phyloP scores from a whole-genome alignment of 2,797 vertebrate genomes.

The Remorina albescens region DNA sequence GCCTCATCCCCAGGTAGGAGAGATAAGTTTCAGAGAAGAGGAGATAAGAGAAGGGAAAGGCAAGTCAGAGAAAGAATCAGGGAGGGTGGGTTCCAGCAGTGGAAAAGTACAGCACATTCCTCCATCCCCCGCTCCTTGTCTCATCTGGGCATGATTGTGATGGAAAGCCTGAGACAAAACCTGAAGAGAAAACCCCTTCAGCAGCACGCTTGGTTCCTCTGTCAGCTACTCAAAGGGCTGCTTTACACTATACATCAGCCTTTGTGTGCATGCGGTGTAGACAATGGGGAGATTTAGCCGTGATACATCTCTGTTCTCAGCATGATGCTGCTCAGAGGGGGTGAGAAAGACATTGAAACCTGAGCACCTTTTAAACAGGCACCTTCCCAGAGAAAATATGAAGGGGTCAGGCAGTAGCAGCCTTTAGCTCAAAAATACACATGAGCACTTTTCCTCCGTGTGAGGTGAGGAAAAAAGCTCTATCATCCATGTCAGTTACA shows the following conservation, averaged over 20 bases:
- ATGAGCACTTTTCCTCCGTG: not conserved
- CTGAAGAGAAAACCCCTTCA: slow-evolving; percentile 67
- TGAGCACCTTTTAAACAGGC: not conserved
- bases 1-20: slow-evolving; percentile 42
- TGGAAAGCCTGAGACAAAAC: slow-evolving; percentile 79
- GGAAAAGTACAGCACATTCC: slow-evolving; percentile 82
- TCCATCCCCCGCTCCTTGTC: slow-evolving; percentile 72
- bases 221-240: slow-evolving; percentile 70
- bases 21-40: slow-evolving; percentile 58
- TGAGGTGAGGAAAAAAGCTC: not conserved
- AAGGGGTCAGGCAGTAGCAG: not conserved
- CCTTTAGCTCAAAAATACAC: not conserved
- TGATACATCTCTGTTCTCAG: slow-evolving; percentile 70
- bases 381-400: not conserved
- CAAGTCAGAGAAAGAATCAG: slow-evolving; percentile 26
- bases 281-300: slow-evolving; percentile 71
- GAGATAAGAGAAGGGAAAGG: slow-evolving; percentile 34
- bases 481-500: not conserved
- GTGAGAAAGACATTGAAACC: slow-evolving; percentile 16
- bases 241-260: slow-evolving; percentile 66
- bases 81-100: slow-evolving; percentile 45
- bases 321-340: slow-evolving; percentile 38
- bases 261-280: slow-evolving; percentile 56
- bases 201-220: slow-evolving; percentile 60
- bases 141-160: slow-evolving; percentile 78